phyloP scores from a whole-genome alignment of 2,888 invertebrate species.

The Noctua pronuba region DNA sequence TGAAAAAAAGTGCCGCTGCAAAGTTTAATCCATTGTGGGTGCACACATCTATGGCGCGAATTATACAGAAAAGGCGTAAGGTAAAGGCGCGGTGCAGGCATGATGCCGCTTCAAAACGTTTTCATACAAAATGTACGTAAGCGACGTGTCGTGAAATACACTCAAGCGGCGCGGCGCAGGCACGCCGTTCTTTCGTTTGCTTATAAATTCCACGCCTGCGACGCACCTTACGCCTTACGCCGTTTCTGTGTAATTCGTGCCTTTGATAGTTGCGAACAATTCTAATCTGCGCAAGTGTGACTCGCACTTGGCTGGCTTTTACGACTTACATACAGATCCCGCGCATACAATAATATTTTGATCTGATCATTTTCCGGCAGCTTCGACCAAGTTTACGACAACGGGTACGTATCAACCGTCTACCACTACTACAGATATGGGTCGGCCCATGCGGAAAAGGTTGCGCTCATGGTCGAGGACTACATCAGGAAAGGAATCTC shows the following conservation, averaged over 20 bases:
- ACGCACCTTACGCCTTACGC: no score
- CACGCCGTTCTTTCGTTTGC: no score
- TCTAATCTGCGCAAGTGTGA: neutral
- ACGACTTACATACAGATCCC: neutral
- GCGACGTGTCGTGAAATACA: no score
- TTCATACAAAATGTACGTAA: no score
- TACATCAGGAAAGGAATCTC: constrained; percentile 39
- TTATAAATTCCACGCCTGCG: no score
- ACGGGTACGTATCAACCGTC: constrained; percentile 24
- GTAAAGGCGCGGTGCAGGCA: no score
- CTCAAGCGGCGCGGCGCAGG: no score
- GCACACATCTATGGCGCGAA: no score
- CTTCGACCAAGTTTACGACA: constrained; percentile 39
- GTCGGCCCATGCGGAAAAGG: constrained; percentile 31
- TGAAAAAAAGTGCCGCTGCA: neutral
- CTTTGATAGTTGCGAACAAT: neutral
- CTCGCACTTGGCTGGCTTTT: neutral
- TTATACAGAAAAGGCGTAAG: no score
- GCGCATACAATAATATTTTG: neutral
- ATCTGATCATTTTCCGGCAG: constrained; percentile 23
- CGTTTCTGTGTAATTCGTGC: no score
- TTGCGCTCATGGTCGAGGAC: constrained; percentile 21
- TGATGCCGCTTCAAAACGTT: no score
- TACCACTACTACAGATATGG: constrained; percentile 31
- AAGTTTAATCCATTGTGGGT: no score